Evolutionary conservation across 2,113 vertebrate genomes (phyloP).

Genomic region (Climacteris rufus): DNA sequence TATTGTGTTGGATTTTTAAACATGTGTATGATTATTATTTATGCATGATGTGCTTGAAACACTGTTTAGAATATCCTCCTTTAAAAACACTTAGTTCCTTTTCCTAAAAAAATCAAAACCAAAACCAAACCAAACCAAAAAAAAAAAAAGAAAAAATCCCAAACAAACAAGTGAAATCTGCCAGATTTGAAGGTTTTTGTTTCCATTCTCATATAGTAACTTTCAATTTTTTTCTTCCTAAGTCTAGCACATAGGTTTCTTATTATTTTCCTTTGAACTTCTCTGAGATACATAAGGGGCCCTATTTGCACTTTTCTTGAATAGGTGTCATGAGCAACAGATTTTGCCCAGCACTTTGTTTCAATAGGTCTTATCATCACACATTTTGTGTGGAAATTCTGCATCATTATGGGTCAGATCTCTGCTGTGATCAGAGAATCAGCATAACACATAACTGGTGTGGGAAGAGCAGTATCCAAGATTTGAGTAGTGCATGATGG

Average conservation of each 20-base stretch:
- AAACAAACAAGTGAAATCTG: neutral
- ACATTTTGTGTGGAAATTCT: neutral
- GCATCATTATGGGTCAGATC: neutral
- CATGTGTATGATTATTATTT: neutral
- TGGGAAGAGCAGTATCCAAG: neutral
- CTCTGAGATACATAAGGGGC: neutral
- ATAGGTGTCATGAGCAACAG: neutral
- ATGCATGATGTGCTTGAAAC: neutral
- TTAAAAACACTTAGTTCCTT: neutral
- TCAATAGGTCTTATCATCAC: neutral
- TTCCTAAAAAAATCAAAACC: neutral
- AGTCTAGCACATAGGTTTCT: neutral
- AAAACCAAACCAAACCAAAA: neutral
- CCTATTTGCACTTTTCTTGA: neutral
- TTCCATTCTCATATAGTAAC: neutral
- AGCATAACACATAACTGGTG: neutral
- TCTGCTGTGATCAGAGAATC: neutral
- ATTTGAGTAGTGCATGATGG: accelerated
- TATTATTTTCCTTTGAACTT: neutral
- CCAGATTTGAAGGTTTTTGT: neutral
- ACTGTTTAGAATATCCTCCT: neutral
- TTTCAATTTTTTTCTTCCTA: neutral
- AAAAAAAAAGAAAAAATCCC: neutral
- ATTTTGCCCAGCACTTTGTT: neutral
- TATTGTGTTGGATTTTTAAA: neutral